These are phyloP conservation scores for Calephelis virginiensis DNA, from an alignment of 1,140 invertebrate species.

Conservation along the genomic window DNA sequence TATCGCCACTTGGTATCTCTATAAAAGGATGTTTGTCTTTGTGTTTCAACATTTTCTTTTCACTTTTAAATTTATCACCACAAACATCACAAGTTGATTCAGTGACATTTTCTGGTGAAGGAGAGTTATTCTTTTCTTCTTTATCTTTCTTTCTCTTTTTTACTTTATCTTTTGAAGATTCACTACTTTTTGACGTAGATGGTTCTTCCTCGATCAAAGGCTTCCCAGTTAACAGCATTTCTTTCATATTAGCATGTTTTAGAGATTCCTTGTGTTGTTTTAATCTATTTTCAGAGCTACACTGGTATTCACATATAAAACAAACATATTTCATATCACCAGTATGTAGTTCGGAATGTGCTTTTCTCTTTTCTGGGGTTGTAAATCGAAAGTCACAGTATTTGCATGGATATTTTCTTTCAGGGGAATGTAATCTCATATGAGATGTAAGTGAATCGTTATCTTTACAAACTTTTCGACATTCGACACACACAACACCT, in stretches of 20 bases:
- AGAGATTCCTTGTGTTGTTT: slow-evolving; percentile 57
- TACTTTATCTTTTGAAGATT: slow-evolving; percentile 26
- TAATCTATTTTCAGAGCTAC: slow-evolving; percentile 61
- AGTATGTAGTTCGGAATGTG: slow-evolving; percentile 61
- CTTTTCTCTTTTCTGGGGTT: slow-evolving; percentile 59
- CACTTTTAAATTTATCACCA: slow-evolving; percentile 55
- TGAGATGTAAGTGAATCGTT: slow-evolving; percentile 55
- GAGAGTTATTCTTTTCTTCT: slow-evolving; percentile 30
- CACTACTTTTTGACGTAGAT: slow-evolving; percentile 36
- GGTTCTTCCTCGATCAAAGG: slow-evolving; percentile 42
- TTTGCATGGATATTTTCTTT: slow-evolving; percentile 66
- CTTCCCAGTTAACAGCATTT: slow-evolving; percentile 55
- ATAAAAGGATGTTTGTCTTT: slow-evolving; percentile 70
- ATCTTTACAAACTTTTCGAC: slow-evolving; percentile 67
- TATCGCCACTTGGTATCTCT: slow-evolving; percentile 66
- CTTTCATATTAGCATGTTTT: slow-evolving; percentile 68
- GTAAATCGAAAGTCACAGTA: slow-evolving; percentile 71
- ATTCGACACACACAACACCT: slow-evolving; percentile 66
- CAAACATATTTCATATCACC: slow-evolving; percentile 72
- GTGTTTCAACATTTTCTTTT: slow-evolving; percentile 57
- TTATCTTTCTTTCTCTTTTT: slow-evolving; percentile 39
- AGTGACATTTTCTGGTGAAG: slow-evolving; percentile 24
- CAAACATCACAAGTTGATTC: slow-evolving; percentile 57
- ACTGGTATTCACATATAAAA: slow-evolving; percentile 71
- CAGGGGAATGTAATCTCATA: slow-evolving; percentile 60